Conservation (phyloP, 2,113 vertebrate species). For the Pseudorectes ferrugineus region DNA sequence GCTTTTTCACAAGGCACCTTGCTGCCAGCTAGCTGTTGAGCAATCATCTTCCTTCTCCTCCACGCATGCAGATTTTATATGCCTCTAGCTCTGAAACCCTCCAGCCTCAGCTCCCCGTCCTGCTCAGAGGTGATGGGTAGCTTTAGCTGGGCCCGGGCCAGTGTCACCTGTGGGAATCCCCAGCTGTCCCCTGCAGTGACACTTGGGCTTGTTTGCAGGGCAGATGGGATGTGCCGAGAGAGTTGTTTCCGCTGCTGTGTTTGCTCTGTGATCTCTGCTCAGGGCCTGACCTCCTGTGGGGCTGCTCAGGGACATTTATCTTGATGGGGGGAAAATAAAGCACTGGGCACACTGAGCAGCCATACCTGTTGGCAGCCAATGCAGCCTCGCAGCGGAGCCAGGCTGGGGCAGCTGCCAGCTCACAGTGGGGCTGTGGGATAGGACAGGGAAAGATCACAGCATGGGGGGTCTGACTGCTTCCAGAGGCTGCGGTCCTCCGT, state of each 20-base stretch:
- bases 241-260: neutral
- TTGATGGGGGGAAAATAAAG: neutral
- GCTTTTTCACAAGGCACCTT: neutral
- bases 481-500: neutral
- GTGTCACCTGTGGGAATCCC: neutral
- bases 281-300: neutral
- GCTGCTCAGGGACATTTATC: neutral
- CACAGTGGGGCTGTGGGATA: neutral
- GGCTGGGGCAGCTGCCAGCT: neutral
- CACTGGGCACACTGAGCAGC: neutral
- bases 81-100: neutral
- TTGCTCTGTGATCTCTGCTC: neutral
- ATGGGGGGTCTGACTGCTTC: neutral
- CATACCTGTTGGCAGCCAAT: neutral
- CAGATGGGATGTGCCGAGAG: neutral
- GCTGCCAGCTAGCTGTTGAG: constrained; percentile 19
- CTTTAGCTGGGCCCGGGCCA: neutral
- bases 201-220: neutral
- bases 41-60: neutral
- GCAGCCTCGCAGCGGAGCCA: accelerated
- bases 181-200: neutral
- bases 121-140: neutral
- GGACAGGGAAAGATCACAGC: neutral
- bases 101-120: neutral
- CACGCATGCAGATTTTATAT: neutral